Evolutionary conservation across 2,113 vertebrate genomes (phyloP).

Genomic region (Rhinichthys klamathensis): DNA sequence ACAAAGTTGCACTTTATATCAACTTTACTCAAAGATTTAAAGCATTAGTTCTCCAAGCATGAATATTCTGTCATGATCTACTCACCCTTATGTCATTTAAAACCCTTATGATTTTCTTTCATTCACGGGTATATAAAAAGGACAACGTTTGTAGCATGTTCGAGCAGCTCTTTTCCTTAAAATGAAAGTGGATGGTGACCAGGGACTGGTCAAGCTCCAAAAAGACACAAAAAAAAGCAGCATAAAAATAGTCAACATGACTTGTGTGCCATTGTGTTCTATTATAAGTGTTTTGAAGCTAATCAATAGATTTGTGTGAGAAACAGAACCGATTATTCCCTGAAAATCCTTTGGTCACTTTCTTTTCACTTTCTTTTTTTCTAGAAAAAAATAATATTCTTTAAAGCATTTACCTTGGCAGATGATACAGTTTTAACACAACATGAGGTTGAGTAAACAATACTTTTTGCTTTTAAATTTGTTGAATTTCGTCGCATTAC

Average conservation of each 20-base stretch:
- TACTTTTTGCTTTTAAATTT: neutral
- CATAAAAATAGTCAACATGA: neutral
- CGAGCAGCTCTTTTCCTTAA: neutral
- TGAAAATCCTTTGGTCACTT: neutral
- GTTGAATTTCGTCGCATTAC: too few relatives aligned
- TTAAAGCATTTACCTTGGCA: neutral
- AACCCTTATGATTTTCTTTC: neutral
- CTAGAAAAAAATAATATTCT: neutral
- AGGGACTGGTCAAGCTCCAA: neutral
- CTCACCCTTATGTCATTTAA: neutral
- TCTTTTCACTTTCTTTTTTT: too few relatives aligned
- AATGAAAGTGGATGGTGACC: neutral
- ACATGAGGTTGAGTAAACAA: neutral
- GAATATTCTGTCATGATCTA: neutral
- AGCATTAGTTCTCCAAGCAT: neutral
- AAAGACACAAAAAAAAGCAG: neutral
- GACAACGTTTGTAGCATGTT: neutral
- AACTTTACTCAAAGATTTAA: neutral
- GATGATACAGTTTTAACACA: neutral
- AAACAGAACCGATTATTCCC: neutral
- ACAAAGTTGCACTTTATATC: slow-evolving; percentile 1
- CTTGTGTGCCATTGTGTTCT: neutral
- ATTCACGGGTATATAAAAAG: neutral
- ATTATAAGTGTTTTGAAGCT: neutral
- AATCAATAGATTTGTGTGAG: neutral